Conservation (phyloP, 64 coral and sea anemone genomes). For the Catalaphyllia jardinei region DNA sequence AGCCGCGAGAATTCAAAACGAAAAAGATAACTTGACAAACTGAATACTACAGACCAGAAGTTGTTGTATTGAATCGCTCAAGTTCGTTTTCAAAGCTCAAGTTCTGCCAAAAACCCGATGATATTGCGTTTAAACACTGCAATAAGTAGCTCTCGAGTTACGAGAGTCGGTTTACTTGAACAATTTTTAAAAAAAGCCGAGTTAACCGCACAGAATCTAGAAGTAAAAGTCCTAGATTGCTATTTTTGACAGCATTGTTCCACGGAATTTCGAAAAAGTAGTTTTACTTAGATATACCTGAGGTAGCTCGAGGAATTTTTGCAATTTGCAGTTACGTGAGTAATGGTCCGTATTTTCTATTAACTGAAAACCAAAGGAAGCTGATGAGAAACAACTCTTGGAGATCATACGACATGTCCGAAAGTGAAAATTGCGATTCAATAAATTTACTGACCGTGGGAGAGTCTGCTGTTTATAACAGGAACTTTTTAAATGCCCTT, state of each 20-base stretch:
- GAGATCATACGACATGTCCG: background rate
- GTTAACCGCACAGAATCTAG: background rate
- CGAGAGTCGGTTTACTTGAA: background rate
- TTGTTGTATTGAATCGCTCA: background rate
- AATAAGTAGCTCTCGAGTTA: background rate
- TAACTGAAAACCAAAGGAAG: background rate
- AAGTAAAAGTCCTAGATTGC: background rate
- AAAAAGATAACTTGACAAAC: background rate
- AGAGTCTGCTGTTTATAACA: background rate
- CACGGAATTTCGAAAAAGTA: slow-evolving; percentile 12
- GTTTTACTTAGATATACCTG: slow-evolving; percentile 18
- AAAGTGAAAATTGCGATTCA: background rate
- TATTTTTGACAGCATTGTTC: background rate
- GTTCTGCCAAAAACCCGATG: background rate
- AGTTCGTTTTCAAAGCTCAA: background rate
- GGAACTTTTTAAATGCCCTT: slow-evolving; percentile 19
- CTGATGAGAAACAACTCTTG: background rate
- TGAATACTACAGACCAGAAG: background rate
- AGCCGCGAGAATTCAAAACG: background rate
- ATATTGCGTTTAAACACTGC: slow-evolving; percentile 7
- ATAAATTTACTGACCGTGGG: slow-evolving; percentile 8
- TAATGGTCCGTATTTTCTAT: background rate
- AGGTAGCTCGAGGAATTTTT: background rate
- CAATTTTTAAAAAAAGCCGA: background rate
- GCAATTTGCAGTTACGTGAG: background rate